Base-by-base conservation (phyloP, 2,888 invertebrate species). In the Sericinus montela region DNA sequence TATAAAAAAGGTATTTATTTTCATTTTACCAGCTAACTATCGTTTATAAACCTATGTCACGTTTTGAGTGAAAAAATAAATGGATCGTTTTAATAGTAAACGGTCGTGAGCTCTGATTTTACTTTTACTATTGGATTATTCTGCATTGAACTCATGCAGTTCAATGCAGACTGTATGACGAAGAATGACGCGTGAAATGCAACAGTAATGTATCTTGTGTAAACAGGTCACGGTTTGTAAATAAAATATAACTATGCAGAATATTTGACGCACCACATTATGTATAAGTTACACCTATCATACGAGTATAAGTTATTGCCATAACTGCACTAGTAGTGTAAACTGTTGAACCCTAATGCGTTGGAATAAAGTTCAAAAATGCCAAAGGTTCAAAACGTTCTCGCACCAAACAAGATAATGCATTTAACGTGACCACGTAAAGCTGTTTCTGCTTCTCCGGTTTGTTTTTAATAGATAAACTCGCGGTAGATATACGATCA, bases 141-240 rank as follows among this genome's bases (percentile, higher is more conserved):
- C 25, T 32, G 34, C 40, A 39, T 40, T 41, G 29, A 13, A 36
- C 30, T 13, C n/a, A n/a, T n/a, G n/a, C n/a, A n/a, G n/a, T n/a
- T n/a, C n/a, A n/a, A n/a, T n/a, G n/a, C n/a, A 35, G 37, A 52
- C 41, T 44, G 40, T 36, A 41, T 43, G 44, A 48, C 45, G 36
- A 41, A 39, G 13, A 14, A 34, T 52, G 38, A 51, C 37, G 48
- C 32, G 30, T 19, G 19, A 19, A 2, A 19, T 2, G 19, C 42
- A 30, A 15, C 45, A 51, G 25, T 43, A 51, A 59, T 51, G 51
- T 37, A 29, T 40, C 35, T 19, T 53, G 55, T 58, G 69, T 67
- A 76, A 72, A 62, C 69, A 65, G 75, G 79, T 79, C 78, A 77
- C 67, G 78, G 73, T 75, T 73, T 64, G 65, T 58, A 67, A 70